Conservation (phyloP, 1,140 invertebrate species). For the Ericerus pela region DNA sequence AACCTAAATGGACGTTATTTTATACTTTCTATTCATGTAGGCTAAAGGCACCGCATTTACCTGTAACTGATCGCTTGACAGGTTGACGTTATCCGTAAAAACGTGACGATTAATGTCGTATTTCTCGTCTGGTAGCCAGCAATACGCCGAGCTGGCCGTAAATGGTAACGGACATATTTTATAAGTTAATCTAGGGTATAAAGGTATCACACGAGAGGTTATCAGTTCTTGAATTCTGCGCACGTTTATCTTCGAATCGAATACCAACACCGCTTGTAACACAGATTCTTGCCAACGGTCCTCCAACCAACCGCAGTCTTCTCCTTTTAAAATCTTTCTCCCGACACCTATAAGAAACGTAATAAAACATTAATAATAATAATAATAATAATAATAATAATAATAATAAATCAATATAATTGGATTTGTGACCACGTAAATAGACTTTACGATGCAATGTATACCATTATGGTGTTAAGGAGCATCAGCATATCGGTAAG, state of each 20-base stretch:
- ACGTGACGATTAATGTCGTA: constrained; percentile 41
- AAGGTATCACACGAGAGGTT: constrained; percentile 32
- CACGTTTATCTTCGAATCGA: constrained; percentile 35
- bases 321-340: constrained; percentile 5
- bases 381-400: not conserved
- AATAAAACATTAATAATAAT: not conserved
- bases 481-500: not conserved
- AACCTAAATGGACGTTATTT: too few species aligned
- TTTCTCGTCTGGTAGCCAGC: constrained; percentile 36
- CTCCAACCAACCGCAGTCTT: constrained; percentile 32
- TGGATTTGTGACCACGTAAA: not conserved
- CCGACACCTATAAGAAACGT: not conserved
- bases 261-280: constrained; percentile 35
- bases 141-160: constrained; percentile 31
- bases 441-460: not conserved
- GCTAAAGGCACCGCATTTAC: too few species aligned
- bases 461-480: not conserved
- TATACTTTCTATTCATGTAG: too few species aligned
- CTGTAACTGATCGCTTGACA: not conserved
- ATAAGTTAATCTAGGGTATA: constrained; percentile 36
- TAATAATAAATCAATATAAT: not conserved
- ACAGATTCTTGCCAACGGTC: constrained; percentile 31
- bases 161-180: constrained; percentile 29
- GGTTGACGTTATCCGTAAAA: constrained; percentile 20
- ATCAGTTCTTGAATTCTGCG: constrained; percentile 34